These are phyloP conservation scores for Dorcus parallelipipedus DNA, from an alignment of 2,888 invertebrate species.

Conservation along the genomic window DNA sequence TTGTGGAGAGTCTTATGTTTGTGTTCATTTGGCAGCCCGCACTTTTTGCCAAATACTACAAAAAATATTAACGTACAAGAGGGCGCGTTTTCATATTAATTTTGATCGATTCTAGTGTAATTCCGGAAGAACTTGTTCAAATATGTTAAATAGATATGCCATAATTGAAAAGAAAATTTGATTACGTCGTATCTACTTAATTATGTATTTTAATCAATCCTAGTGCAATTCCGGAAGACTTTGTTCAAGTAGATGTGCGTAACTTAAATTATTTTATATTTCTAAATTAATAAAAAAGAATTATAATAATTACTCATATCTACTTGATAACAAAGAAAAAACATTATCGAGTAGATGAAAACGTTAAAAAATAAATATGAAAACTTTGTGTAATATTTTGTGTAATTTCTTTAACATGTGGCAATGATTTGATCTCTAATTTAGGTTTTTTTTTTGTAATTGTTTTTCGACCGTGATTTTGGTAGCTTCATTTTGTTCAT, in stretches of 20 bases:
- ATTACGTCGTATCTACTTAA: no score
- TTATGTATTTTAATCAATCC: background rate
- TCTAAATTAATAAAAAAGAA: background rate
- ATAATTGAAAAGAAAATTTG: no score
- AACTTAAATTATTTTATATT: background rate
- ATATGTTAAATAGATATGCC: no score
- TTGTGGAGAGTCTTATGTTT: constrained; percentile 28
- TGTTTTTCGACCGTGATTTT: constrained; percentile 24
- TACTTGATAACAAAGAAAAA: constrained; percentile 1
- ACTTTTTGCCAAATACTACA: constrained; percentile 25
- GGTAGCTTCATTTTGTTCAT: constrained; percentile 37
- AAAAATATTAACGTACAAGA: constrained; percentile 12
- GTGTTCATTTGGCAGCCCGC: constrained; percentile 40
- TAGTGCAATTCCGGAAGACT: background rate
- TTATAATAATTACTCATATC: constrained; percentile 1
- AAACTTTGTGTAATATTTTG: constrained; percentile 19
- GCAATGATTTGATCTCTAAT: constrained; percentile 49
- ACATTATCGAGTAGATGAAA: no score
- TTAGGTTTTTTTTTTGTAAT: constrained; percentile 26
- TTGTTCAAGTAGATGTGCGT: no score
- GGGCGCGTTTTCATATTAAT: background rate
- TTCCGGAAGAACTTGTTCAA: background rate
- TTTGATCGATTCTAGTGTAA: background rate
- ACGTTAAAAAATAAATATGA: constrained; percentile 7
- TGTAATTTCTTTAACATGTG: constrained; percentile 36